Conservation (phyloP, 2,797 vertebrate species). For the Myiotriccus ornatus region DNA sequence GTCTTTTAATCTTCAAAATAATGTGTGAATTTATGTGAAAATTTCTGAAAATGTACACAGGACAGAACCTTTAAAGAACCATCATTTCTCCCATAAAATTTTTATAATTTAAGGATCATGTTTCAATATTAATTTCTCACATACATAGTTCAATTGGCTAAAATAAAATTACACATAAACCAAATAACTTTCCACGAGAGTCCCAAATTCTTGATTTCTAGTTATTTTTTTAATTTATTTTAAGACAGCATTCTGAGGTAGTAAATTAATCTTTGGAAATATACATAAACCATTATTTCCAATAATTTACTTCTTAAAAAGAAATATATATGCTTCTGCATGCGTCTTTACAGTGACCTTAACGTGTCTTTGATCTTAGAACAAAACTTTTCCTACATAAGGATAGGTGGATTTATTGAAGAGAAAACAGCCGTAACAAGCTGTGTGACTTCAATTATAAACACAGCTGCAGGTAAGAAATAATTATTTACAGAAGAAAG, state of each 20-base stretch:
- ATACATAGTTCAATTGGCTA: background rate
- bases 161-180: background rate
- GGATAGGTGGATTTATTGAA: background rate
- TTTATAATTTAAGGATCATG: background rate
- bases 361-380: background rate
- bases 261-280: background rate
- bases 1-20: background rate
- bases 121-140: background rate
- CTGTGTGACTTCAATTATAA: background rate
- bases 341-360: background rate
- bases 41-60: background rate
- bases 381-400: background rate
- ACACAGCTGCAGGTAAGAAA: background rate
- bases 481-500: background rate
- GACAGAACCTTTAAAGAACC: background rate
- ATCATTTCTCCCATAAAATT: background rate
- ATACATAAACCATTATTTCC: background rate
- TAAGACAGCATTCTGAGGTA: background rate
- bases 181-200: background rate
- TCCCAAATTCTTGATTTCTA: background rate
- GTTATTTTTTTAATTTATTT: background rate
- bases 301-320: background rate
- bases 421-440: background rate
- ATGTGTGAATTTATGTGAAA: background rate
- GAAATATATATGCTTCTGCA: background rate